phyloP scores from a whole-genome alignment of 2,888 invertebrate genomes.

The Trisateles emortualis region DNA sequence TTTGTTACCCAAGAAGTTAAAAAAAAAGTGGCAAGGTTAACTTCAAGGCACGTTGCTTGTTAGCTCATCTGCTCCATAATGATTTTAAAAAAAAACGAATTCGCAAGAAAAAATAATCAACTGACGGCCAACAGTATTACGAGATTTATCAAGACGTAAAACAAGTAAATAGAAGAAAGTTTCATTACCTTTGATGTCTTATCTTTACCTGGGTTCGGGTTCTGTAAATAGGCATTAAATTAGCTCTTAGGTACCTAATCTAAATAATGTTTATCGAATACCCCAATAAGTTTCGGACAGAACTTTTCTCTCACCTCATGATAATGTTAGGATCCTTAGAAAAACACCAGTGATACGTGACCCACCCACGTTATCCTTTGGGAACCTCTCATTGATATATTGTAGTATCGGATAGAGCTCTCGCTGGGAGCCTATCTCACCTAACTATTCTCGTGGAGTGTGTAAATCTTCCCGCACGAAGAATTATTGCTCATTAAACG shows the following conservation, averaged over 20 bases:
- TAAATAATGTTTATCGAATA: constrained; percentile 31
- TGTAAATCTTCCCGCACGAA: constrained; percentile 66
- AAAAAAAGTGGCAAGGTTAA: too few species aligned
- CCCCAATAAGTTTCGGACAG: constrained; percentile 24
- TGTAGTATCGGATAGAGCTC: constrained; percentile 55
- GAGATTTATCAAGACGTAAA: not conserved
- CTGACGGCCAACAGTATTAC: not conserved
- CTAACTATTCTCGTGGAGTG: constrained; percentile 63
- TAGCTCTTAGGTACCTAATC: constrained; percentile 15
- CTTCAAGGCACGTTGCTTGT: too few species aligned
- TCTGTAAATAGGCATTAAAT: constrained; percentile 20
- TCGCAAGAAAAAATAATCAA: too few species aligned
- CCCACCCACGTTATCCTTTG: constrained; percentile 70
- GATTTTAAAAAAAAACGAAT: too few species aligned
- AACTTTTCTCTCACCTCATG: constrained; percentile 57
- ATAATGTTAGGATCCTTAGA: constrained; percentile 70
- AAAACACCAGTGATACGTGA: constrained; percentile 80
- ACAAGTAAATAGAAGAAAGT: not conserved
- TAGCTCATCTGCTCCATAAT: too few species aligned
- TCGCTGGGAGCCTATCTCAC: constrained; percentile 56
- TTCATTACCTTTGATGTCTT: not conserved
- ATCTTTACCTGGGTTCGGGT: not conserved
- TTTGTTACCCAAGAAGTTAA: too few species aligned
- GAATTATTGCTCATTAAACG: constrained; percentile 72
- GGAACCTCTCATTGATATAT: constrained; percentile 73